Evolutionary conservation across 2,888 invertebrate species (phyloP).

Genomic region (Drosophila ustulata): DNA sequence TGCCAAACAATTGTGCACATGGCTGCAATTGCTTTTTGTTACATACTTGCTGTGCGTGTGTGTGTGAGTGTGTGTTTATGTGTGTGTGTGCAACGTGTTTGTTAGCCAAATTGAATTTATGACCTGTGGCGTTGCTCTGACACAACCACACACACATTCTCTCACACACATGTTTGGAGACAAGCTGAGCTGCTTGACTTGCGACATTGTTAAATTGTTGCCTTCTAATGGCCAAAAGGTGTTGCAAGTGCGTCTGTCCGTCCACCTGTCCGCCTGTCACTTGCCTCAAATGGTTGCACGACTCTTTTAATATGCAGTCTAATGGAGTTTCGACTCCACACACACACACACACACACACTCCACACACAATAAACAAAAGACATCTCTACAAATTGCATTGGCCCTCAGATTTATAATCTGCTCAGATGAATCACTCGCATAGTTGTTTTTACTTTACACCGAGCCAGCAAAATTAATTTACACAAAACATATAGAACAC

Average conservation of each 20-base stretch:
- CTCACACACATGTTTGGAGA: slow-evolving; percentile 3
- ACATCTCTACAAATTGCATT: slow-evolving; percentile 46
- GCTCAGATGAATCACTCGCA: slow-evolving; percentile 10
- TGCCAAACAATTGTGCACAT: slow-evolving; percentile 59
- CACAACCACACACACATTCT: slow-evolving; percentile 14
- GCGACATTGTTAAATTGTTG: slow-evolving; percentile 75
- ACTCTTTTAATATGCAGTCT: slow-evolving; percentile 51
- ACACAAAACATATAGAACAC: not conserved
- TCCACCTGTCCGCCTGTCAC: slow-evolving; percentile 39
- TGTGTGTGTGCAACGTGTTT: slow-evolving; percentile 55
- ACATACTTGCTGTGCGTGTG: slow-evolving; percentile 20
- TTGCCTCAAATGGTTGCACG: slow-evolving; percentile 35
- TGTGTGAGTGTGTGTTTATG: slow-evolving; percentile 17
- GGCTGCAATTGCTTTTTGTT: slow-evolving; percentile 39
- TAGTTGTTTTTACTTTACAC: slow-evolving; percentile 3
- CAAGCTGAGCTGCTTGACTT: slow-evolving; percentile 44
- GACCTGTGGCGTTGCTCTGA: slow-evolving; percentile 73
- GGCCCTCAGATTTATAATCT: slow-evolving; percentile 30
- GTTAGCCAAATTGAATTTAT: slow-evolving; percentile 80
- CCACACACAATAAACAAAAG: not conserved
- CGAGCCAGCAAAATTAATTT: not conserved
- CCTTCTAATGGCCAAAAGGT: slow-evolving; percentile 71
- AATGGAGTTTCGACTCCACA: slow-evolving; percentile 9
- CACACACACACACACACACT: no score
- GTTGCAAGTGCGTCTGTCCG: slow-evolving; percentile 39